phyloP scores from a whole-genome alignment of 2,113 vertebrate genomes.

The Gobius niger region DNA sequence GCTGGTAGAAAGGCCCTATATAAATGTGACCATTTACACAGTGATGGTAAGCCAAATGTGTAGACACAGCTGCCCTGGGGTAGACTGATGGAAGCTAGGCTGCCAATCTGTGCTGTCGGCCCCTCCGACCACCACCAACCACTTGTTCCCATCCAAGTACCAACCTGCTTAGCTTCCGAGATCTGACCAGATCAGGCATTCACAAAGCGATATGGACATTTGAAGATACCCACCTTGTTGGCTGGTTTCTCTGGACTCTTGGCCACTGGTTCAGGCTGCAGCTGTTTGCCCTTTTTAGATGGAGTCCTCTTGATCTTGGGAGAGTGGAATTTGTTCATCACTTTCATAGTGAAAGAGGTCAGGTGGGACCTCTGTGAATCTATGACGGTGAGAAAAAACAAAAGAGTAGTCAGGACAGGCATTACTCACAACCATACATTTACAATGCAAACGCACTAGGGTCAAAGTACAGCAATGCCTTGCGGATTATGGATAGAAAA shows the following conservation, averaged over 20 bases:
- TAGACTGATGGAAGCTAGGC: too few relatives aligned
- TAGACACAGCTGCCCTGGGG: too few relatives aligned
- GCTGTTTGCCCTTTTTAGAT: constrained; percentile 94
- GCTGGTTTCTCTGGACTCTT: constrained; percentile 87
- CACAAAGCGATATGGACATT: too few relatives aligned
- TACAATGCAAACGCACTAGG: not conserved
- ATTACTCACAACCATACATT: not conserved
- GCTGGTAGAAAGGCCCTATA: too few relatives aligned
- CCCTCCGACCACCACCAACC: too few relatives aligned
- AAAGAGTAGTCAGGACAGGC: constrained; percentile 32
- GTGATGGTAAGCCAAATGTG: too few relatives aligned
- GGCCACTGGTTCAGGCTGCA: constrained; percentile 83
- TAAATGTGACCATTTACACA: too few relatives aligned
- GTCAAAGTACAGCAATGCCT: constrained; percentile 16
- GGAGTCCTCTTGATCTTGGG: constrained; percentile 97
- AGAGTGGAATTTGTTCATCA: constrained; percentile 98
- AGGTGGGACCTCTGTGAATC: constrained; percentile 97
- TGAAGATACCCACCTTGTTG: constrained; percentile 85
- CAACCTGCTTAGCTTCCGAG: too few relatives aligned
- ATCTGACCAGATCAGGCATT: too few relatives aligned
- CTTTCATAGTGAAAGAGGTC: constrained; percentile 97
- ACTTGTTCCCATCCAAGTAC: too few relatives aligned
- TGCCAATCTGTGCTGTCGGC: too few relatives aligned
- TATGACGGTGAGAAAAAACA: constrained; percentile 58
- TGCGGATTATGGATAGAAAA: too few relatives aligned